Evolutionary conservation across 2,888 invertebrate genomes (phyloP), one percentile per base, ranked within the genome.

Genomic region (Cephus pygmeus): DNA sequence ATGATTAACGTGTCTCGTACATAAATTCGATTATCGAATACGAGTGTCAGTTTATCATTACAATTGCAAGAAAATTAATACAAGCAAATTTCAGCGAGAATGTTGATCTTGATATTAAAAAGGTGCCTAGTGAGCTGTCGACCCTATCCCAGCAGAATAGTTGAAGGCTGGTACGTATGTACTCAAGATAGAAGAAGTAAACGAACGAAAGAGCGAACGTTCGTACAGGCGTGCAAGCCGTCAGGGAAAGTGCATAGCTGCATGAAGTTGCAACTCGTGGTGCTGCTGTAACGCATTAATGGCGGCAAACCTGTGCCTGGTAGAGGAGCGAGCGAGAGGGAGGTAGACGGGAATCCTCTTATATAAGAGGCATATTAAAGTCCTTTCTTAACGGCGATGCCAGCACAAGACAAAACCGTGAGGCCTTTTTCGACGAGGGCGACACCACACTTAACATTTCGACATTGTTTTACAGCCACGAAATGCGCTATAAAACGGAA

Each of bases 241-340:
- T 33, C 79, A 82, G 85, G 84, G 86, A 86, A 87, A 87, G 87
- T 87, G 86, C 86, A 87, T 85, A 85, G 81, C 82, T 84, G 83
- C 82, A 80, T 83, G 83, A 84, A 86, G 85, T 85, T 81, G 82
- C 83, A 83, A 86, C 78, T 84, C 76, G 81, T 77, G 80, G 79
- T 82, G 82, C 77, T 75, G 85, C 82, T 83, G 83, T 84, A 87
- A 86, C 82, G 84, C 83, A 83, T 87, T 85, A 86, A 86, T 84
- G 83, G 83, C 81, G 78, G 36, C 31, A 56, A 56, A 56, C 56
- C 40, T 30, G 35, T 56, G 56, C 23, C 56, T 11, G 56, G 56
- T 76, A 9, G 56, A 56, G 56, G 33, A 68, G 73, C n/a, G 73
- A 73, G 69, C 78, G 71, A 73, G 76, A 77, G 35, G 69, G n/a